These are phyloP conservation scores for Myanophis thanlyinensis DNA, from an alignment of 2,113 vertebrate species.

Conservation along the genomic window DNA sequence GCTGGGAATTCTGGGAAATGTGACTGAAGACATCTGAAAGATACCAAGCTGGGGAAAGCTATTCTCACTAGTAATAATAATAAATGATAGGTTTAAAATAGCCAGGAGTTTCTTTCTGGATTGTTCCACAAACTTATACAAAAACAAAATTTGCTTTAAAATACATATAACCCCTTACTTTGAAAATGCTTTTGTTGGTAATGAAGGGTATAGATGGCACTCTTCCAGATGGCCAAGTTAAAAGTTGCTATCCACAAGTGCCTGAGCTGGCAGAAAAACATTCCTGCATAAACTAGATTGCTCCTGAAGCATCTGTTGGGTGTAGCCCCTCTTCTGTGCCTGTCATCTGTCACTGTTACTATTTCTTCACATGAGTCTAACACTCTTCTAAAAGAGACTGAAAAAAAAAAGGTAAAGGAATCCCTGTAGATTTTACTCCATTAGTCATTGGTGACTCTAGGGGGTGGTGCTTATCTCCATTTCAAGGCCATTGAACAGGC, in stretches of 20 bases:
- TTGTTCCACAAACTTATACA: conserved; percentile 30
- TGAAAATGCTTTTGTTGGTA: conserved; percentile 34
- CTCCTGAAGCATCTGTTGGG: not conserved
- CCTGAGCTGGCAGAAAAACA: not conserved
- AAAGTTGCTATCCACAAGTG: not conserved
- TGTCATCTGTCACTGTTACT: not conserved
- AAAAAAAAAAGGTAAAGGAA: not conserved
- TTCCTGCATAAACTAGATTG: not conserved
- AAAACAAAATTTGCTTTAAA: conserved; percentile 30
- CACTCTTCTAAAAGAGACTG: not conserved
- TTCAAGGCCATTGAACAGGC: not conserved
- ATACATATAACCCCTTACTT: conserved; percentile 6
- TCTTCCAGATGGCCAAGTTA: not conserved
- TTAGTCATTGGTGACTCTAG: not conserved
- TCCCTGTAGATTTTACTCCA: not conserved
- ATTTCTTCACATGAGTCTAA: not conserved
- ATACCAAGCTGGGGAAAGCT: not conserved
- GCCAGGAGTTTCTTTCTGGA: conserved; percentile 32
- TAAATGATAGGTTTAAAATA: conserved; percentile 34
- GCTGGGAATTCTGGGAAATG: not conserved
- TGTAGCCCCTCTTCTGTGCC: not conserved
- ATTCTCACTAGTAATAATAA: conserved; percentile 22
- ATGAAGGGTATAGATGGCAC: conserved; percentile 18
- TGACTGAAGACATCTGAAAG: not conserved
- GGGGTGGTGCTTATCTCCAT: not conserved